phyloP scores from a whole-genome alignment of 1,140 invertebrate species.

The Laupala kohalensis region DNA sequence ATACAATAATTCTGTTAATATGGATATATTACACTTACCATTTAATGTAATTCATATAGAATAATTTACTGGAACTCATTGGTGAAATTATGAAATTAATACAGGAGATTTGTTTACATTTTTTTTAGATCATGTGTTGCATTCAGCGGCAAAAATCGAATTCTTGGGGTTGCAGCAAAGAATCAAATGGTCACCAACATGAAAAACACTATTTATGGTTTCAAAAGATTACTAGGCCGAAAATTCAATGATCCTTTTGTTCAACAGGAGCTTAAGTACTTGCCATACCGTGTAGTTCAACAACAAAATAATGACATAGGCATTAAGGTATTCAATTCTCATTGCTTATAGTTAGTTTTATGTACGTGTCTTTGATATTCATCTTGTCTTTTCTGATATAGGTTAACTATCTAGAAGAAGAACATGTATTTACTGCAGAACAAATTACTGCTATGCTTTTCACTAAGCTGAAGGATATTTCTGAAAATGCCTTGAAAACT shows the following conservation, averaged over 20 bases:
- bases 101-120: constrained; percentile 12
- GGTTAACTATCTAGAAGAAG: constrained; percentile 78
- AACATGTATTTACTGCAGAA: constrained; percentile 78
- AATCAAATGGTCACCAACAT: constrained; percentile 94
- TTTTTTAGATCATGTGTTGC: constrained; percentile 83
- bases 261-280: constrained; percentile 58
- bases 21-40: no score
- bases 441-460: constrained; percentile 95
- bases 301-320: constrained; percentile 59
- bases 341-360: neutral
- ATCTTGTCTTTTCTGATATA: constrained; percentile 26
- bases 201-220: constrained; percentile 89
- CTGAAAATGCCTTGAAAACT: constrained; percentile 71
- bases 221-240: constrained; percentile 83
- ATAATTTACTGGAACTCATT: no score
- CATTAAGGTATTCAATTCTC: constrained; percentile 41
- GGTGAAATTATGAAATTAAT: no score
- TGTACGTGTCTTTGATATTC: neutral
- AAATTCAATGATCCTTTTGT: constrained; percentile 76
- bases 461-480: constrained; percentile 89
- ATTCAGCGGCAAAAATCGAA: constrained; percentile 81
- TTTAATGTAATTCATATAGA: no score
- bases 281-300: constrained; percentile 62
- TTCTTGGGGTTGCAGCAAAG: constrained; percentile 90
- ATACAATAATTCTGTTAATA: no score